A percentile compares a stretch with the other conserved stretches of the same genome.
Conservation (phyloP, 2,797 vertebrate genomes). For the Cygnus olor region DNA sequence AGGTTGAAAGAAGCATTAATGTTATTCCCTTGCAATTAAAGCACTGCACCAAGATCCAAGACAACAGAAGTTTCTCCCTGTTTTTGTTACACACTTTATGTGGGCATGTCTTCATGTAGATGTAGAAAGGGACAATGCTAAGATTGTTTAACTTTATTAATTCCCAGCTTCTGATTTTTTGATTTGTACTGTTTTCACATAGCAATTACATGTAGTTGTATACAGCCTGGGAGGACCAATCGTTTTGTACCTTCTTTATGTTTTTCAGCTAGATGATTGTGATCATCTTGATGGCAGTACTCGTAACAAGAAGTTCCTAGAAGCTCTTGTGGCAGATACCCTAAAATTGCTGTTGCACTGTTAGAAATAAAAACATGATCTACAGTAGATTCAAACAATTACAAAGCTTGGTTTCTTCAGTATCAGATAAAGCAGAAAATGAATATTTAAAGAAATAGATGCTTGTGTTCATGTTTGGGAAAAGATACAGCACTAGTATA, state of each 20-base stretch:
- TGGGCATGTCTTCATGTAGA: not conserved
- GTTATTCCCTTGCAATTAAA: not conserved
- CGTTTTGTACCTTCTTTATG: slow-evolving; percentile 88
- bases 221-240: not conserved
- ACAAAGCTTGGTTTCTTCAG: not conserved
- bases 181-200: not conserved
- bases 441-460: not conserved
- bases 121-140: not conserved
- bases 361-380: slow-evolving; percentile 55
- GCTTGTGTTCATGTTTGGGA: not conserved
- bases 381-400: not conserved
- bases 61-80: not conserved
- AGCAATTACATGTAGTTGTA: not conserved
- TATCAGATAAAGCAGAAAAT: not conserved
- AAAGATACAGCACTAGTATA: not conserved
- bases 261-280: slow-evolving; percentile 89
- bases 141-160: not conserved
- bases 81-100: not conserved
- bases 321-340: slow-evolving; percentile 94
- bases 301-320: slow-evolving; percentile 96
- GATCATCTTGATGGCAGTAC: slow-evolving; percentile 95
- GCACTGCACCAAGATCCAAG: not conserved
- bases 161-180: not conserved
- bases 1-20: not conserved
- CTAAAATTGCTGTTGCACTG: slow-evolving; percentile 93